Evolutionary conservation across 1,140 invertebrate species (phyloP).

Genomic region (Zaprionus lachaisei): DNA sequence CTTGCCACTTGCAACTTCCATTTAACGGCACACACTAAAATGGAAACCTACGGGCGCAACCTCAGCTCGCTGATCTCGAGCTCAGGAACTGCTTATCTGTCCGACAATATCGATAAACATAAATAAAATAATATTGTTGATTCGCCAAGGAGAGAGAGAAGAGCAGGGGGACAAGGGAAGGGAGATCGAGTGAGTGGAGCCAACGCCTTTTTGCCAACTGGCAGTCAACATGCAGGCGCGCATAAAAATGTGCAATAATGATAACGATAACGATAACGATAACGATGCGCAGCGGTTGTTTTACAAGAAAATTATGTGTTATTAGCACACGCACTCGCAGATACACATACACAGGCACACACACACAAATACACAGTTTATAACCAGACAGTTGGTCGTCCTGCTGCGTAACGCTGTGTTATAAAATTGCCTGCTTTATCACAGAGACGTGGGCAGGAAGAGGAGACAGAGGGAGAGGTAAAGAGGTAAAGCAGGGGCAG

Average conservation of each 20-base stretch:
- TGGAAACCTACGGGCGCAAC: slow-evolving; percentile 71
- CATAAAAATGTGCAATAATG: slow-evolving; percentile 78
- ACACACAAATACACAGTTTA: slow-evolving; percentile 35
- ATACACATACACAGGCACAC: slow-evolving; percentile 11
- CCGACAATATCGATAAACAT: slow-evolving; percentile 77
- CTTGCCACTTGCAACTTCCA: slow-evolving; percentile 44
- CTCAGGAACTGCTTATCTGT: slow-evolving; percentile 60
- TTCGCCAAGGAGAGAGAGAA: slow-evolving; percentile 6
- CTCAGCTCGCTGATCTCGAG: neutral
- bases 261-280: slow-evolving; percentile 73
- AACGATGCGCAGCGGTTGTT: slow-evolving; percentile 81
- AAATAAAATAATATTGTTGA: slow-evolving; percentile 75
- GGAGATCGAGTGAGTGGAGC: slow-evolving; percentile 16
- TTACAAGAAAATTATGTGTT: slow-evolving; percentile 82
- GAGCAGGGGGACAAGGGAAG: neutral
- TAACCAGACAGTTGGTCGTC: slow-evolving; percentile 61
- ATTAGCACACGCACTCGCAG: slow-evolving; percentile 59
- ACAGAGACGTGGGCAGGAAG: slow-evolving; percentile 20
- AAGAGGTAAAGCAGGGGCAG: no score
- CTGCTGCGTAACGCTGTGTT: slow-evolving; percentile 64
- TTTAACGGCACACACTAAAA: slow-evolving; percentile 73
- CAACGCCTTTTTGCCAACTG: slow-evolving; percentile 60
- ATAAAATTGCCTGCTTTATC: slow-evolving; percentile 78
- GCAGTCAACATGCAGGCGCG: slow-evolving; percentile 74
- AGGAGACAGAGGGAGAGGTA: neutral